Percentiles rank a stretch among this genome's conserved stretches.
Evolutionary conservation across 2,113 vertebrate genomes (phyloP).

Genomic region (Orthonyx spaldingii): DNA sequence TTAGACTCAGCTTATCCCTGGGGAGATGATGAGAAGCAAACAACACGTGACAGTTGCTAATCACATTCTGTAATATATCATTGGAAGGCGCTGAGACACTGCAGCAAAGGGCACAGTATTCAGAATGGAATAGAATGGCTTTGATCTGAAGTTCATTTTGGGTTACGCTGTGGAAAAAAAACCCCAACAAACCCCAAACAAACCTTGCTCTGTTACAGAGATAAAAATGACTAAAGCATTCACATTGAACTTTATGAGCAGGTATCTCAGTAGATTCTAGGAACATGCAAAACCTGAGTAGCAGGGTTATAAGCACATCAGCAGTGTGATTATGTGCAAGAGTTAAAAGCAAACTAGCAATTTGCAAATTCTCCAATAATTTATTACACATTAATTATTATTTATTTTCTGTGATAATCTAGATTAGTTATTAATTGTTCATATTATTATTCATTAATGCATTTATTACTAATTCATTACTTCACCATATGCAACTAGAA

Average conservation of each 20-base stretch:
- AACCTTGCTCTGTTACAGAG: not conserved
- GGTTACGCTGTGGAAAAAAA: not conserved
- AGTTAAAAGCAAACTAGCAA: not conserved
- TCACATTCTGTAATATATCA: not conserved
- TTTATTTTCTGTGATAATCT: not conserved
- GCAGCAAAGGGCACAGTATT: not conserved
- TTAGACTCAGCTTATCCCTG: constrained; percentile 16
- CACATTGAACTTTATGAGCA: not conserved
- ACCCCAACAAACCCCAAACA: not conserved
- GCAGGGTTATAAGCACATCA: not conserved
- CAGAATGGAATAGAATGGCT: not conserved
- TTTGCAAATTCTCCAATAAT: not conserved
- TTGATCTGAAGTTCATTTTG: constrained; percentile 35
- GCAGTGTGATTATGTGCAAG: not conserved
- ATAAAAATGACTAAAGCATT: not conserved
- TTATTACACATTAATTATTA: not conserved
- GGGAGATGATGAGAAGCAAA: constrained; percentile 30
- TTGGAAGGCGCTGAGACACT: not conserved
- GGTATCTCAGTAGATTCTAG: not conserved
- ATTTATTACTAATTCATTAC: not conserved
- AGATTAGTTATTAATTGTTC: not conserved
- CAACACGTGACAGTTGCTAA: not conserved
- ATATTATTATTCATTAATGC: not conserved
- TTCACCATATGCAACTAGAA: not conserved
- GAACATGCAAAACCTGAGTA: not conserved